A percentile compares a stretch with the other conserved stretches of the same genome.
Evolutionary conservation across 2,797 vertebrate species (phyloP).

Genomic region (Manis crassicaudata): DNA sequence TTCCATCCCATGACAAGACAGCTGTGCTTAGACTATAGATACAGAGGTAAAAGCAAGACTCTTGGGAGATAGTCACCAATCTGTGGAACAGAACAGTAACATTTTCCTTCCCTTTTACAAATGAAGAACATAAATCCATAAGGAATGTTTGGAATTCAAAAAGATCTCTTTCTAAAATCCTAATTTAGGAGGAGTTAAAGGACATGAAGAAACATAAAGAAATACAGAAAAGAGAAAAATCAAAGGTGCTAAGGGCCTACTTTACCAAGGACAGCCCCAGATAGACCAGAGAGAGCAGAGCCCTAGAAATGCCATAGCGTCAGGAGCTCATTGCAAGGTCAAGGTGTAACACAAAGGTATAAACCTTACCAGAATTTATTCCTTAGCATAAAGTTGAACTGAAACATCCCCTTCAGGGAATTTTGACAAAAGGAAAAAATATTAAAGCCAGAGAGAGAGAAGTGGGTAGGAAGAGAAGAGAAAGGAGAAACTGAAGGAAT

Average conservation of each 20-base stretch:
- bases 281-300: background rate
- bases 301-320: background rate
- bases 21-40: background rate
- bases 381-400: background rate
- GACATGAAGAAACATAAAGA: background rate
- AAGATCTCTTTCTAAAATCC: background rate
- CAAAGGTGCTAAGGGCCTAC: background rate
- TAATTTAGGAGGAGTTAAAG: background rate
- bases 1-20: background rate
- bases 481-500: no score
- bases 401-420: background rate
- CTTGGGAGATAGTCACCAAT: background rate
- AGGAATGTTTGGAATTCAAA: background rate
- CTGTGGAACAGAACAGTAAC: background rate
- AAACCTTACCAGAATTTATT: background rate
- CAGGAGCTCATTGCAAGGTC: background rate
- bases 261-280: background rate
- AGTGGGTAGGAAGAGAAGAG: background rate
- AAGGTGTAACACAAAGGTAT: background rate
- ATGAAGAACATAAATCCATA: background rate
- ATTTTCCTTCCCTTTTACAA: background rate
- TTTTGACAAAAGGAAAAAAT: conserved; percentile 25
- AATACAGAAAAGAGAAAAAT: background rate
- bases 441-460: background rate
- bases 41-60: background rate